Evolutionary conservation across 2,888 invertebrate genomes (phyloP).

Genomic region (Ectemnius continuus): DNA sequence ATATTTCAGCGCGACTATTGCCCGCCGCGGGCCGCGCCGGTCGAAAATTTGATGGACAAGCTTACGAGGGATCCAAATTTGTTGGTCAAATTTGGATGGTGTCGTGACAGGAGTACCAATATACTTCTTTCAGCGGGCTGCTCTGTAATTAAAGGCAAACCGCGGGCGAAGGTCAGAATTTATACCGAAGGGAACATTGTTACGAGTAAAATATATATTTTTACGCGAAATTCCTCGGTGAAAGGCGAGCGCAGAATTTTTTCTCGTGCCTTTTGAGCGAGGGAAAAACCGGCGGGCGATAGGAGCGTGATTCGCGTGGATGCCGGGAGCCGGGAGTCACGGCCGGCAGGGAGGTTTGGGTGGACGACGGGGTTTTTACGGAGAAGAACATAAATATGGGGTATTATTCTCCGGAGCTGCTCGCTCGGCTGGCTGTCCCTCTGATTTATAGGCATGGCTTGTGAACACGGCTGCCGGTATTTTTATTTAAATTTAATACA

Average conservation of each 20-base stretch:
- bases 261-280: conserved; percentile 10
- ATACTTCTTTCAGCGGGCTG: not conserved
- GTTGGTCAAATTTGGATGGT: not conserved
- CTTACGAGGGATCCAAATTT: too few relatives aligned
- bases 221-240: conserved; percentile 15
- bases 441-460: conserved; percentile 76
- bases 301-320: conserved; percentile 44
- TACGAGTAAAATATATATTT: conserved; percentile 22
- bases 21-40: too few relatives aligned
- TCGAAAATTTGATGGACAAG: not conserved
- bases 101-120: not conserved
- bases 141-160: not conserved
- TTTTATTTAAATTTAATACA: conserved; percentile 78
- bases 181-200: conserved; percentile 8
- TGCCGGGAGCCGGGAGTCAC: conserved; percentile 36
- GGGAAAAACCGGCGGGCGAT: conserved; percentile 36
- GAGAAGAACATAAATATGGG: conserved; percentile 75
- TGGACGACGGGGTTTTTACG: conserved; percentile 61
- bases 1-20: not conserved
- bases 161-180: not conserved
- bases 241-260: conserved; percentile 22
- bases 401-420: conserved; percentile 75
- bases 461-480: conserved; percentile 77
- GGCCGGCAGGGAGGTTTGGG: conserved; percentile 43
- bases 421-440: conserved; percentile 69